A percentile compares a stretch with the other conserved stretches of the same genome.
phyloP scores from a whole-genome alignment of 2,113 vertebrate genomes.

The Paralichthys olivaceus region DNA sequence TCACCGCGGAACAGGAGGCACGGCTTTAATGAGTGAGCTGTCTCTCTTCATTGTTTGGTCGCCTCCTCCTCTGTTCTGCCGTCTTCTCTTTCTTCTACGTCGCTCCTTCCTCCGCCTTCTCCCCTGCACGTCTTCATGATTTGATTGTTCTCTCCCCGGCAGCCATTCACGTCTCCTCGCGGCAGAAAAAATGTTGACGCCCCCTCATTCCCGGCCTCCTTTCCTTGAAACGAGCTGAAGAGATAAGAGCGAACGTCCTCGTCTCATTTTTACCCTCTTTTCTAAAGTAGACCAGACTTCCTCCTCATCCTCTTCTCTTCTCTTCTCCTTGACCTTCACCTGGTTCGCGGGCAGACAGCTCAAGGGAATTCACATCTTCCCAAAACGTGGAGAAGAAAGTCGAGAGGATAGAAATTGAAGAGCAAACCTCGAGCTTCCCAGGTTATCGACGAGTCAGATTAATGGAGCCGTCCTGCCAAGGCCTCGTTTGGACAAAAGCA shows the following conservation, averaged over 20 bases:
- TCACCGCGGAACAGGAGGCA: neutral
- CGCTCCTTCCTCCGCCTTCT: neutral
- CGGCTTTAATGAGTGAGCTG: conserved; percentile 13
- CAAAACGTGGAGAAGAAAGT: no score
- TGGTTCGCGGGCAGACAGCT: neutral
- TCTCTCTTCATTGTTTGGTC: neutral
- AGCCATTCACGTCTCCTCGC: neutral
- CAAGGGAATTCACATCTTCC: no score
- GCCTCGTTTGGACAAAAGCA: no score
- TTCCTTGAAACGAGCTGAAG: neutral
- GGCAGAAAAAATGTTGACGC: neutral
- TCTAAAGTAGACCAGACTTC: neutral
- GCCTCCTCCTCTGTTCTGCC: neutral
- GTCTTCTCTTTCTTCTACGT: neutral
- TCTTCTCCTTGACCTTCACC: neutral
- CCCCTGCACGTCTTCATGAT: neutral
- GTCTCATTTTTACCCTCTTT: neutral
- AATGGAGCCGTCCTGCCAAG: no score
- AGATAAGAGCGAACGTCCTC: neutral
- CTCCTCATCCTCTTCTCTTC: neutral
- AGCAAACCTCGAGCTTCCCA: no score
- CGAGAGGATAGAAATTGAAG: no score
- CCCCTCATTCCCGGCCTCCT: neutral
- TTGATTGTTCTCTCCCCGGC: neutral
- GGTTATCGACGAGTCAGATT: no score